Percentiles rank a stretch among this genome's conserved stretches.
These are phyloP conservation scores for Dinomys branickii DNA, from an alignment of 2,113 vertebrate species.

Conservation along the genomic window DNA sequence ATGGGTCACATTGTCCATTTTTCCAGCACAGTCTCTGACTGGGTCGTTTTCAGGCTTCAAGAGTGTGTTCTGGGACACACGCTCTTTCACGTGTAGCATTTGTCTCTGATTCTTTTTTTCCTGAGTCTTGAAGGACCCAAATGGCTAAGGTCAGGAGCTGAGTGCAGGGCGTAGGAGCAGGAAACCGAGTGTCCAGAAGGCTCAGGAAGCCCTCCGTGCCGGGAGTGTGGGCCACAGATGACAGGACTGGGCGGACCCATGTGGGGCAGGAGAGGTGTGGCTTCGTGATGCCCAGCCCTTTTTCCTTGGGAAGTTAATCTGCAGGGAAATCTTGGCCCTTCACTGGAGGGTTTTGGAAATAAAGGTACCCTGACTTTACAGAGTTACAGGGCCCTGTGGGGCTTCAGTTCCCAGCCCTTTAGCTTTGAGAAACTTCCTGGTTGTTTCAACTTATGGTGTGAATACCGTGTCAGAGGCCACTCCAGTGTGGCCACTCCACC, in stretches of 20 bases:
- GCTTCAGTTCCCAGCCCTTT: background rate
- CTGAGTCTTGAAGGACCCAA: background rate
- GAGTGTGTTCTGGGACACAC: background rate
- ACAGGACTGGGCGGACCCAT: background rate
- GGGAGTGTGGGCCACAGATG: background rate
- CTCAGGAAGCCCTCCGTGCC: rapidly evolving
- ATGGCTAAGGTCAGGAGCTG: background rate
- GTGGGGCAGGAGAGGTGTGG: background rate
- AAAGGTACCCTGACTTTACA: background rate
- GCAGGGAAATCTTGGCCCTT: constrained; percentile 7
- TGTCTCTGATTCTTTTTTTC: background rate
- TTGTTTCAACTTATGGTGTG: background rate
- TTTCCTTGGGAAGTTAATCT: constrained; percentile 23
- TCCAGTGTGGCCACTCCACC: background rate
- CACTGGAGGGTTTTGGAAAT: background rate
- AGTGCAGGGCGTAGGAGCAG: background rate
- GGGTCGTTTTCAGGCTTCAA: background rate
- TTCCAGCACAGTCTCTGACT: background rate
- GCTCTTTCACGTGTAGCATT: background rate
- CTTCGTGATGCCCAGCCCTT: background rate
- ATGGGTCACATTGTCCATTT: background rate
- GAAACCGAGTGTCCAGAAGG: background rate
- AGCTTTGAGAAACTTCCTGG: background rate
- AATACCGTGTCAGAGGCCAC: background rate
- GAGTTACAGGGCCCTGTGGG: background rate